Conservation (phyloP, 1,140 invertebrate genomes). For the Drosophila miranda region DNA sequence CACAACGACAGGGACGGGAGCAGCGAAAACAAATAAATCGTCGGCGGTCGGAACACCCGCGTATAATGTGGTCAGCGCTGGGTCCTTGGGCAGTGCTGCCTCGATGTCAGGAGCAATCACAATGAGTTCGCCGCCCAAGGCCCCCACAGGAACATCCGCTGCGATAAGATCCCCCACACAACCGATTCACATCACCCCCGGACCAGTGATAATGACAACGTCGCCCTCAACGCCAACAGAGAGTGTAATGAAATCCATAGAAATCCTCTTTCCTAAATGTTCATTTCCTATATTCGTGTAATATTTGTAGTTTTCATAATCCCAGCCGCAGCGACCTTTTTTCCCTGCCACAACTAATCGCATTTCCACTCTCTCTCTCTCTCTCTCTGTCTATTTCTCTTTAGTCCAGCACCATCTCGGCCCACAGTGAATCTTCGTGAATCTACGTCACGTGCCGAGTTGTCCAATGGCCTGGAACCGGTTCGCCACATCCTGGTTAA, state of each 20-base stretch:
- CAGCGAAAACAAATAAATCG: slow-evolving; percentile 42
- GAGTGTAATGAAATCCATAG: slow-evolving; percentile 56
- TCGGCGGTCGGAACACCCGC: slow-evolving; percentile 16
- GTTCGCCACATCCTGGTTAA: slow-evolving; percentile 70
- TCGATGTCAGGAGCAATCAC: slow-evolving; percentile 49
- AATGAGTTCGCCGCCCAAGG: slow-evolving; percentile 55
- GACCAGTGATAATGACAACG: slow-evolving; percentile 29
- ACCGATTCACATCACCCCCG: too few relatives aligned
- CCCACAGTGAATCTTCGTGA: slow-evolving; percentile 64
- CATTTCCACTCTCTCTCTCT: neutral
- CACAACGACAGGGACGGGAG: slow-evolving; percentile 22
- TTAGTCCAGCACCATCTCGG: slow-evolving; percentile 69
- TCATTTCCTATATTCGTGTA: too few relatives aligned
- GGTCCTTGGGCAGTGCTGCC: slow-evolving; percentile 62
- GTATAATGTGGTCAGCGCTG: slow-evolving; percentile 69
- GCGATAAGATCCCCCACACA: slow-evolving; percentile 8
- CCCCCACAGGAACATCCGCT: neutral
- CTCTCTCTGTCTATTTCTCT: neutral
- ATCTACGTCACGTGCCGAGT: slow-evolving; percentile 39
- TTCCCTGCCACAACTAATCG: neutral
- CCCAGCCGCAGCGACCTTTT: neutral
- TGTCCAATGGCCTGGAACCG: slow-evolving; percentile 56
- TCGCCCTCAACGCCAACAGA: slow-evolving; percentile 50
- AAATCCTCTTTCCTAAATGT: too few relatives aligned
- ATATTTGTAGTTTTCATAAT: too few relatives aligned